phyloP scores from a whole-genome alignment of 2,113 vertebrate genomes.

The Siniperca knerii region DNA sequence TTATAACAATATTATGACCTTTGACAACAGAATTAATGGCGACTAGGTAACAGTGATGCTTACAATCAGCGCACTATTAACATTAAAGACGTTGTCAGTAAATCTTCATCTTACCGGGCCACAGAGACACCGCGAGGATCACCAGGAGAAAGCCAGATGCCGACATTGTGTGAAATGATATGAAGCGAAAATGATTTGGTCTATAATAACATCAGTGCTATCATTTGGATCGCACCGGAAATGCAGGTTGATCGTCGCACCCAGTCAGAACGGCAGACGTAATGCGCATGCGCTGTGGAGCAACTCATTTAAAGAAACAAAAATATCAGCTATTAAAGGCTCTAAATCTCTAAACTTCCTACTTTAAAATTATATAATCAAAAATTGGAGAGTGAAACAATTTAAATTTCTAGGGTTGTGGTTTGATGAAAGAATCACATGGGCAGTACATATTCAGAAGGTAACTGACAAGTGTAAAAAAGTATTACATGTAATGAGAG shows the following conservation, averaged over 20 bases:
- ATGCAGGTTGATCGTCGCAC: not conserved
- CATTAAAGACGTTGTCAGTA: not conserved
- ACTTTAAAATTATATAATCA: too few relatives aligned
- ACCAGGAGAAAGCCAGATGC: constrained; percentile 34
- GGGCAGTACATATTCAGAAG: too few relatives aligned
- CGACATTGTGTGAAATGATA: constrained; percentile 54
- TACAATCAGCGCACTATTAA: not conserved
- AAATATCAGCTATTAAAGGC: too few relatives aligned
- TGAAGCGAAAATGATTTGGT: not conserved
- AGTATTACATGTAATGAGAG: too few relatives aligned
- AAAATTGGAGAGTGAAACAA: too few relatives aligned
- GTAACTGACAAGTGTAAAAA: too few relatives aligned
- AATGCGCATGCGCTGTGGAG: constrained; percentile 41
- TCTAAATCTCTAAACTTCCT: not conserved
- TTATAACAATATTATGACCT: not conserved
- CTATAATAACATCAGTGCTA: constrained; percentile 2
- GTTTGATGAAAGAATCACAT: too few relatives aligned
- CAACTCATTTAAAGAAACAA: not conserved
- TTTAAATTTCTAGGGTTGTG: too few relatives aligned
- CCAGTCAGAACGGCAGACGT: constrained; percentile 27
- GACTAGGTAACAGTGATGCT: constrained; percentile 1
- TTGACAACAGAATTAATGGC: constrained; percentile 1
- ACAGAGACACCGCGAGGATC: constrained; percentile 50
- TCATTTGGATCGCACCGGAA: constrained; percentile 50
- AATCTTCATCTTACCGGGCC: constrained; percentile 65